These are phyloP conservation scores for Ophion ellenae DNA, from an alignment of 2,888 invertebrate species.

Conservation along the genomic window DNA sequence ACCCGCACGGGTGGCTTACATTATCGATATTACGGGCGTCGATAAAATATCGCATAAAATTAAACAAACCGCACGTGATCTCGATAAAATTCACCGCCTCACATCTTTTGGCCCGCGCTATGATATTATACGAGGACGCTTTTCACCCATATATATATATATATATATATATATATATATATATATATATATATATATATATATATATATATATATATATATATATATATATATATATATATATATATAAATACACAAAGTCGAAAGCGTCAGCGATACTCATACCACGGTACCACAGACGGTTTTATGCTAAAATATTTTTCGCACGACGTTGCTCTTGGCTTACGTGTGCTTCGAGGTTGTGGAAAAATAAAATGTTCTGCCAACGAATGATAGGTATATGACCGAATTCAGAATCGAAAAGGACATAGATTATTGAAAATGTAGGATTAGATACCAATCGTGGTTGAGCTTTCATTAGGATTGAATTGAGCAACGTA, in stretches of 20 bases:
- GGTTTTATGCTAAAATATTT: not conserved
- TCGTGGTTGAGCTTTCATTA: not conserved
- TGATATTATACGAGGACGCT: conserved; percentile 48
- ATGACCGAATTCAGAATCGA: too few species aligned
- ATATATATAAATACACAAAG: too few species aligned
- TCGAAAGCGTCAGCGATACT: not conserved
- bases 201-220: too few species aligned
- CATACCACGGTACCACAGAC: not conserved
- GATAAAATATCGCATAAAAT: conserved; percentile 84
- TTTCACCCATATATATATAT: conserved; percentile 2
- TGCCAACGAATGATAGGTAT: too few species aligned
- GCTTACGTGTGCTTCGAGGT: too few species aligned
- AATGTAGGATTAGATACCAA: not conserved
- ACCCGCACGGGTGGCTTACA: conserved; percentile 77
- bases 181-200: too few species aligned
- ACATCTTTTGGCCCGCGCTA: not conserved
- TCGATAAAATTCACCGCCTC: conserved; percentile 76
- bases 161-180: not conserved
- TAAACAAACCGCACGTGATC: conserved; percentile 80
- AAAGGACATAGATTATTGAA: too few species aligned
- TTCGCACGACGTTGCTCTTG: too few species aligned
- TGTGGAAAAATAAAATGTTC: too few species aligned
- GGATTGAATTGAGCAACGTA: not conserved
- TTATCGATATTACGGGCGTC: conserved; percentile 83
- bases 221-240: too few species aligned